A percentile compares a stretch with the other conserved stretches of the same genome.
Conservation (phyloP, 1,140 invertebrate genomes). For the Lamellibrachia luymesi region DNA sequence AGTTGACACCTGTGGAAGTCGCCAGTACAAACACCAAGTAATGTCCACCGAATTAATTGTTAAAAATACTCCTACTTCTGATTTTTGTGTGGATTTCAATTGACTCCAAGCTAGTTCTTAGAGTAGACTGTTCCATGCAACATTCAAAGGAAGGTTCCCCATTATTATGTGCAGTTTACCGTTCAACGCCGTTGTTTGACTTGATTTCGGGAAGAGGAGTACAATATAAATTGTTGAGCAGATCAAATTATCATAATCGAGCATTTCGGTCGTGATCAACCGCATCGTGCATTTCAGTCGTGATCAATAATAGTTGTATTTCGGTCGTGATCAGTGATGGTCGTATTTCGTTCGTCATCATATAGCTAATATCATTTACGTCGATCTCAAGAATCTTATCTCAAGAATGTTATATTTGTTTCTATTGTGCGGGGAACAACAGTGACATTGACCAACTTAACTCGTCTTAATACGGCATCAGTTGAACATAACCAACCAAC, state of each 20-base stretch:
- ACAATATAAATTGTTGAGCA: not conserved
- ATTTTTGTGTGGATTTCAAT: not conserved
- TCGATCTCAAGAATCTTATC: not conserved
- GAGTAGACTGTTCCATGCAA: not conserved
- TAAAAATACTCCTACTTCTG: not conserved
- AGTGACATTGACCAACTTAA: not conserved
- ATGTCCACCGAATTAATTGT: not conserved
- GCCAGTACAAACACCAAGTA: not conserved
- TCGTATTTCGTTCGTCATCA: too few species aligned
- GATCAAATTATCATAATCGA: too few species aligned
- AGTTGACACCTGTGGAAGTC: too few species aligned
- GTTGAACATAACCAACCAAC: not conserved
- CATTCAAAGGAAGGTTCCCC: not conserved
- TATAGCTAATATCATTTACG: too few species aligned
- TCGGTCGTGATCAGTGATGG: too few species aligned
- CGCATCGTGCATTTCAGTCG: too few species aligned
- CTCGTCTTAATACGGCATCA: not conserved
- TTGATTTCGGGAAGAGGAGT: not conserved
- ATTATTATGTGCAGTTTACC: not conserved
- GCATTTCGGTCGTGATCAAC: too few species aligned
- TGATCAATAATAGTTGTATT: too few species aligned
- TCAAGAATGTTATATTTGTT: not conserved
- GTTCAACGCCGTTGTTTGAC: not conserved
- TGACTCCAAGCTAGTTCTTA: not conserved
- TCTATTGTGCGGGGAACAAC: not conserved